Evolutionary conservation across 2,888 invertebrate species (phyloP).

Genomic region (Hedychridium roseum): DNA sequence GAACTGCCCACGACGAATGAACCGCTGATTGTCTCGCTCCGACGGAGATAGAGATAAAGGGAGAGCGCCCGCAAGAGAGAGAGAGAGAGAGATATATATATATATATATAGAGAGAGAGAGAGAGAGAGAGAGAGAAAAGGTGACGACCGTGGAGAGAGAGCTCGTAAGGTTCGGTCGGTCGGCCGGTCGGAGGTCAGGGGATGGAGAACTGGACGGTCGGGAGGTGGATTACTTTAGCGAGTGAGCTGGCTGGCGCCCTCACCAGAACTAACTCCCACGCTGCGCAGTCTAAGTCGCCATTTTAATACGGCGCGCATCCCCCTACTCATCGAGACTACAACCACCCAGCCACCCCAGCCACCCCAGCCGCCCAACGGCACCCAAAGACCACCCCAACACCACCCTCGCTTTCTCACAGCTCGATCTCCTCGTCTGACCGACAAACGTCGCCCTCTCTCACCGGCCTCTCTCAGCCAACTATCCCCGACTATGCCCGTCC

Average conservation of each 20-base stretch:
- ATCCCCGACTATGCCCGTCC: slow-evolving; percentile 8
- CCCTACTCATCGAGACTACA: slow-evolving; percentile 24
- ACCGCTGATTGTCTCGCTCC: slow-evolving; percentile 3
- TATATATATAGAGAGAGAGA: slow-evolving; percentile 1
- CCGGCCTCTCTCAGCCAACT: slow-evolving; percentile 16
- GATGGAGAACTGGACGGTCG: slow-evolving; percentile 36
- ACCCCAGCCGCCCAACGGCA: slow-evolving; percentile 17
- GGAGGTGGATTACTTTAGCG: slow-evolving; percentile 48
- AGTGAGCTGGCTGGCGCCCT: slow-evolving; percentile 62
- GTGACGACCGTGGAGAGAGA: slow-evolving; percentile 30
- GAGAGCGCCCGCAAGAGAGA: slow-evolving; percentile 1
- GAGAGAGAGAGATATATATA: no score
- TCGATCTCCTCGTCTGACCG: no score
- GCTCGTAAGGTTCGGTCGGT: slow-evolving; percentile 31
- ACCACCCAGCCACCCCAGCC: slow-evolving; percentile 8
- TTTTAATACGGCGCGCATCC: slow-evolving; percentile 51
- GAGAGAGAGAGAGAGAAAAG: slow-evolving; percentile 14
- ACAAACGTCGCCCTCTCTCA: slow-evolving; percentile 1
- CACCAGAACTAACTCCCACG: slow-evolving; percentile 62
- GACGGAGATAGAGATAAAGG: no score
- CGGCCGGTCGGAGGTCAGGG: slow-evolving; percentile 44
- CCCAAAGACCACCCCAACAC: slow-evolving; percentile 7
- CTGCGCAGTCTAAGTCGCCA: slow-evolving; percentile 52
- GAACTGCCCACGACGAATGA: slow-evolving; percentile 1
- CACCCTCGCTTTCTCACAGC: slow-evolving; percentile 12